Percentiles rank a stretch among this genome's conserved stretches.
These are phyloP conservation scores for Zophobas atratus DNA, from an alignment of 1,140 invertebrate genomes.

Conservation along the genomic window DNA sequence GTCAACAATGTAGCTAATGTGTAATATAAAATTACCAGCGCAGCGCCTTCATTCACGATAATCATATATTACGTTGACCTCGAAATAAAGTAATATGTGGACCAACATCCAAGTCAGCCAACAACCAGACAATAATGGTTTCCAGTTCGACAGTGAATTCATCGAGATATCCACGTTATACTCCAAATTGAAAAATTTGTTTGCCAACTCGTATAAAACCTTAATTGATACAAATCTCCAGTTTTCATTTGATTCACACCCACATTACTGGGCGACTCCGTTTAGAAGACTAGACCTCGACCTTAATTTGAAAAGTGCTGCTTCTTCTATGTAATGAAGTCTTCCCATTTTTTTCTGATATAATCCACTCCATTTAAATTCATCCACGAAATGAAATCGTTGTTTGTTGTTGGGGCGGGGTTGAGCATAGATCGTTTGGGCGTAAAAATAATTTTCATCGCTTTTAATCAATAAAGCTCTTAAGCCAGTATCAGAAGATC, in stretches of 20 bases:
- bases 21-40: too few species aligned
- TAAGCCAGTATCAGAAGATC: slow-evolving; percentile 16
- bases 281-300: neutral
- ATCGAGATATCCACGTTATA: neutral
- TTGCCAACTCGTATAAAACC: neutral
- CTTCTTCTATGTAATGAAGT: neutral
- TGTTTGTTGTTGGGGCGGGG: neutral
- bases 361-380: too few species aligned
- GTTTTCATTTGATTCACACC: slow-evolving; percentile 27
- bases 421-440: slow-evolving; percentile 1
- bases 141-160: slow-evolving; percentile 29
- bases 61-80: slow-evolving; percentile 3
- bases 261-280: neutral
- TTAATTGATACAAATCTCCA: slow-evolving; percentile 25
- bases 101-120: slow-evolving; percentile 17
- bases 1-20: too few species aligned
- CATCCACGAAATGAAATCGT: neutral
- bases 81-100: slow-evolving; percentile 12
- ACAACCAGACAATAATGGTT: neutral
- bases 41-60: too few species aligned
- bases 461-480: slow-evolving; percentile 39
- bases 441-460: slow-evolving; percentile 15
- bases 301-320: slow-evolving; percentile 5
- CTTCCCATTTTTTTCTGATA: too few species aligned
- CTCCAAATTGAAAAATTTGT: slow-evolving; percentile 27